These are phyloP conservation scores for Scotopteryx bipunctaria DNA, from an alignment of 2,888 invertebrate species.

Conservation along the genomic window DNA sequence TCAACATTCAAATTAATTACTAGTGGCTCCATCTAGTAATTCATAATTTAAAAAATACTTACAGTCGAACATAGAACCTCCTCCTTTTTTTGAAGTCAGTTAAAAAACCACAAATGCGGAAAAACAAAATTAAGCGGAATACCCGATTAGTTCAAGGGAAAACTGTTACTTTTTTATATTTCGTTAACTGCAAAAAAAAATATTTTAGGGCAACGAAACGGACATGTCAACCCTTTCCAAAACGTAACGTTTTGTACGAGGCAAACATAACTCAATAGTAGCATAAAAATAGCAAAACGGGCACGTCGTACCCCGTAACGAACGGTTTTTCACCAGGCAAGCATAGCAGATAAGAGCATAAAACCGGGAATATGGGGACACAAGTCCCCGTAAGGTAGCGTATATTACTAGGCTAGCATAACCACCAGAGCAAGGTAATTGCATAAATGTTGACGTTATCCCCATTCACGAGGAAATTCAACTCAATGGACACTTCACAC, in stretches of 20 bases:
- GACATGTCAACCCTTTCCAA: slow-evolving; percentile 10
- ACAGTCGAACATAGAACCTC: no score
- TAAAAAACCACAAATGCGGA: no score
- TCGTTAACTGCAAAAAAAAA: background rate
- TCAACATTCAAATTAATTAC: no score
- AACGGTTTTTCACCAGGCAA: slow-evolving; percentile 1
- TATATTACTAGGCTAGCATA: slow-evolving; percentile 11
- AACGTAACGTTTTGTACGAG: slow-evolving; percentile 13
- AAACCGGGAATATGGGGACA: background rate
- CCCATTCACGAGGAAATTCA: background rate
- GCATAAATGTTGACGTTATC: background rate
- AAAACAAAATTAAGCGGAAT: no score
- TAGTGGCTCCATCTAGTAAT: no score
- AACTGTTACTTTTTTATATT: no score
- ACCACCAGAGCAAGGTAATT: background rate
- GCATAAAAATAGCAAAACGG: background rate
- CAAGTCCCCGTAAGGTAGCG: slow-evolving; percentile 2
- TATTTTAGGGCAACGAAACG: background rate
- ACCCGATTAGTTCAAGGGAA: no score
- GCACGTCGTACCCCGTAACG: slow-evolving; percentile 2
- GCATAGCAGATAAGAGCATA: background rate
- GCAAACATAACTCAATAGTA: slow-evolving; percentile 5
- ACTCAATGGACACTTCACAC: background rate
- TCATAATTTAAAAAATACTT: no score
- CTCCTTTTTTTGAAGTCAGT: no score